These are phyloP conservation scores for Phalacrocorax pelagicus DNA, from an alignment of 2,113 vertebrate species.

Conservation along the genomic window DNA sequence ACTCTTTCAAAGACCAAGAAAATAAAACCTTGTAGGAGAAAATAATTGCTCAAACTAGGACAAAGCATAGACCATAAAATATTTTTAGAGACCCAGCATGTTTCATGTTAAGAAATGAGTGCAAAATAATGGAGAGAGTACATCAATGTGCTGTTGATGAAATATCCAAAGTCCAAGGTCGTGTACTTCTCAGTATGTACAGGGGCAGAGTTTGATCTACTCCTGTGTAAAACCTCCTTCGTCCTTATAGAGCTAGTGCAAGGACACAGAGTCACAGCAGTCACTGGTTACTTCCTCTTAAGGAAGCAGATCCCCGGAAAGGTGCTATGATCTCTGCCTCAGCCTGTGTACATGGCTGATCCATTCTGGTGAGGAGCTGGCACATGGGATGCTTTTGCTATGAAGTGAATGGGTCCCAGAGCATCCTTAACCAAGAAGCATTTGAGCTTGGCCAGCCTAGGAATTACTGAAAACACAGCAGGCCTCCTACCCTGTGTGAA, in stretches of 20 bases:
- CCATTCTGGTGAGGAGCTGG: background rate
- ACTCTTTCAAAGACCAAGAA: background rate
- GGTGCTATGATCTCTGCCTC: background rate
- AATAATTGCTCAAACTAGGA: background rate
- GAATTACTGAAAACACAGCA: background rate
- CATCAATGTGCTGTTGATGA: background rate
- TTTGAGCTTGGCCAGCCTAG: background rate
- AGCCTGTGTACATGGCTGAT: background rate
- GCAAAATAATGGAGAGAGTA: background rate
- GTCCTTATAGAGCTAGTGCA: background rate
- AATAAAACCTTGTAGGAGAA: background rate
- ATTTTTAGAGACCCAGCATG: background rate
- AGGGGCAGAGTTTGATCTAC: background rate
- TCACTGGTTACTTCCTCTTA: background rate
- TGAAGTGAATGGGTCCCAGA: background rate
- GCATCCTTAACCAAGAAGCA: background rate
- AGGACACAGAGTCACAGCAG: background rate
- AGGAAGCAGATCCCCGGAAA: background rate
- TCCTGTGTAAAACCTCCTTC: background rate
- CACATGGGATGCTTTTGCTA: accelerated
- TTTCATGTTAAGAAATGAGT: background rate
- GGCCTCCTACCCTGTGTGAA: background rate
- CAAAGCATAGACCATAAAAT: background rate
- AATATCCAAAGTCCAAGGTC: background rate
- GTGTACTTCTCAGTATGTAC: background rate